Evolutionary conservation across 2,888 invertebrate species (phyloP).

Genomic region (Salticus scenicus): DNA sequence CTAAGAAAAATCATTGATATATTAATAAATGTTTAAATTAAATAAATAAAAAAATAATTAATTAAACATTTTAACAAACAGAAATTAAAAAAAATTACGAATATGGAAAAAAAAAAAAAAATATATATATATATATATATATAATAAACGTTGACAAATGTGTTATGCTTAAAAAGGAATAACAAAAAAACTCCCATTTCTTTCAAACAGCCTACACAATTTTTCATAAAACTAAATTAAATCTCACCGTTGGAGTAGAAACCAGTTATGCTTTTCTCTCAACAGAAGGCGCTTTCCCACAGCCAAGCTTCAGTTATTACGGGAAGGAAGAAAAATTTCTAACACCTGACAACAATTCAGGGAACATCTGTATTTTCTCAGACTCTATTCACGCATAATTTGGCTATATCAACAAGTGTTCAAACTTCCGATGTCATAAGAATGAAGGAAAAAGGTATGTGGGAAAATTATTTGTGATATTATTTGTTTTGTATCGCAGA

Average conservation of each 20-base stretch:
- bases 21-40: no score
- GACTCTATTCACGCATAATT: slow-evolving; percentile 38
- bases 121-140: no score
- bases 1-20: no score
- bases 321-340: slow-evolving; percentile 25
- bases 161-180: no score
- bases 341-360: slow-evolving; percentile 49
- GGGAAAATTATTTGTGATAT: not conserved
- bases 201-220: no score
- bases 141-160: no score
- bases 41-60: no score
- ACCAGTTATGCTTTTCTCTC: not conserved
- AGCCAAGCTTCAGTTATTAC: not conserved
- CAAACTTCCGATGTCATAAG: not conserved
- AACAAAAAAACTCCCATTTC: no score
- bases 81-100: no score
- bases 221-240: not conserved
- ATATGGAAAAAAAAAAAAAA: no score
- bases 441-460: not conserved
- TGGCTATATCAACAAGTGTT: slow-evolving; percentile 47
- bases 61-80: no score
- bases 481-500: not conserved
- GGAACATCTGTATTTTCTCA: slow-evolving; percentile 55
- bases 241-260: not conserved
- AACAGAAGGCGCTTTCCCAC: slow-evolving; percentile 44